Evolutionary conservation across 2,113 vertebrate species (phyloP), one percentile per base, ranked within the genome.

Genomic region (Psittacara wagleri): DNA sequence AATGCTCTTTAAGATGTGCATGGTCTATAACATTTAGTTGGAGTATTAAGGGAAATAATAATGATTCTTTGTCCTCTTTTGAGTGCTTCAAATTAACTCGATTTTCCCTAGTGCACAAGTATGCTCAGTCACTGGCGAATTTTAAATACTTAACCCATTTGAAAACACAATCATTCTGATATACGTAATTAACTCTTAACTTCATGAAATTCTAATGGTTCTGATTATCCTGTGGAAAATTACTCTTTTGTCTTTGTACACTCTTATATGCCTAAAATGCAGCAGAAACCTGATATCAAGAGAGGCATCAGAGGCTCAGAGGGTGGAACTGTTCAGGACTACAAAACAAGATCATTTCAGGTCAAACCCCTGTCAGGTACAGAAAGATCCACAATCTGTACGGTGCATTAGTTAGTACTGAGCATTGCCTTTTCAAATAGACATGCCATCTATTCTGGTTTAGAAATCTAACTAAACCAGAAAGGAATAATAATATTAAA

Each of bases 1-100:
- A 54, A 59, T 49, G 17, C 17, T 80, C 14, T 37, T 63, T 70
- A 54, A 83, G 11, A 29, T 0, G 0, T 77, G 6, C 7, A 28
- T 24, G 17, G 7, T 66, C 17, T 12, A 3, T 78, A 62, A 41
- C 4, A 27, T 33, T 67, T 52, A 52, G 4, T 41, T 79, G 9
- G 6, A 75, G n/a, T 31, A 9, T 10, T 39, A 14, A 70, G 12
- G 15, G 11, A 93, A 57, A 1, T 24, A 52, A 15, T 67, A 62
- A 52, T 63, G 55, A 52, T 70, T 52, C 20, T 43, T 79, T 48
- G 23, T 4, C 4, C 7, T 48, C 33, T 82, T 90, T 84, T n/a
- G 67, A 28, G 4, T 54, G 3, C 18, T 93, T 87, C 22, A 63
- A 37, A 63, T 63, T 44, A 52, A 5, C 20, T 52, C 41, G 8